phyloP scores from a whole-genome alignment of 2,113 vertebrate species.

The Melospiza melodia region DNA sequence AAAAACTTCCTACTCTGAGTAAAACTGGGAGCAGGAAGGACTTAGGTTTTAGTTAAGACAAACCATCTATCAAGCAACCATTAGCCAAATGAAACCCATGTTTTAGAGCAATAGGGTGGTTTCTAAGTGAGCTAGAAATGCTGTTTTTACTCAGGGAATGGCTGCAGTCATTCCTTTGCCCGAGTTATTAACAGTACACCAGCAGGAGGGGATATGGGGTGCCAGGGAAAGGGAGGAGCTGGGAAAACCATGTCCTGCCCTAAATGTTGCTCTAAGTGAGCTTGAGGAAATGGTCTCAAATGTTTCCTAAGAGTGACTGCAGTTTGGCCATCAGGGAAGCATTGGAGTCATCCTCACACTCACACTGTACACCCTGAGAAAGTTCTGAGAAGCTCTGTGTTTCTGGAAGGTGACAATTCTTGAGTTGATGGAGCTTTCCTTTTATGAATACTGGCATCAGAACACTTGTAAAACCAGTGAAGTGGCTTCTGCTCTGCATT shows the following conservation, averaged over 20 bases:
- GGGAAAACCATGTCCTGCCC: not conserved
- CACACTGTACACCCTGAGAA: not conserved
- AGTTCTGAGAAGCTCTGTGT: not conserved
- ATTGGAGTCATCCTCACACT: not conserved
- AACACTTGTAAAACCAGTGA: not conserved
- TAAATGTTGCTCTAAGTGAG: not conserved
- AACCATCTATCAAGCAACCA: accelerated
- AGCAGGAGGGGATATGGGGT: not conserved
- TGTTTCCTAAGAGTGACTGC: not conserved
- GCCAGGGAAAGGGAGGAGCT: not conserved
- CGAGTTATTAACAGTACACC: accelerated
- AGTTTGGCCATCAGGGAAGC: not conserved
- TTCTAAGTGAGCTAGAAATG: not conserved
- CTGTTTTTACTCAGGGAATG: not conserved
- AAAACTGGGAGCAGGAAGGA: not conserved
- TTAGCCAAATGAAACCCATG: not conserved
- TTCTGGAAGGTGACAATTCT: not conserved
- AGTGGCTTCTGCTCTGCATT: not conserved
- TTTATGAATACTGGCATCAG: not conserved
- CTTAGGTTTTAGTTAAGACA: not conserved
- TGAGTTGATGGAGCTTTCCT: not conserved
- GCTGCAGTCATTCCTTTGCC: not conserved
- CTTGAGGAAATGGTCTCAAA: not conserved
- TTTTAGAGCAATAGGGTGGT: not conserved
- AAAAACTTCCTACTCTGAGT: accelerated